Base-by-base conservation (phyloP, 2,888 invertebrate genomes). In the Smittia sp. region DNA sequence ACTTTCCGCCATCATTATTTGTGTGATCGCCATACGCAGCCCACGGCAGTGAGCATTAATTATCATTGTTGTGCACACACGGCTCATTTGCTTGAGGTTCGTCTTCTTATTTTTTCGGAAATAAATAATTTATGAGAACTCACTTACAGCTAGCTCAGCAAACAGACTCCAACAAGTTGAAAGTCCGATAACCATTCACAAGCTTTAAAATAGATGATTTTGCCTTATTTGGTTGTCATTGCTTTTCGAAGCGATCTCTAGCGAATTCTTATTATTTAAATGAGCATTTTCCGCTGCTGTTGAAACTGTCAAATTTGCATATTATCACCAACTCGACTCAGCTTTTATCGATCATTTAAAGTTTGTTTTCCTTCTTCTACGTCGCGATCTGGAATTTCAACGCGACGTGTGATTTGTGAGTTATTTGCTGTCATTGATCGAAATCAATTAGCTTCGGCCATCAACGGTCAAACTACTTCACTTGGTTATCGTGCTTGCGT, bases 41-140 rank as follows among this genome's bases (percentile, higher is more conserved):
- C 54, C 54, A 69, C 54, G 41, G 46, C 25, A 69, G n/a, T 69
- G 69, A 69, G 46, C 32, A 69, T 69, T 69, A 69, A 69, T 69
- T 69, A 69, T 54, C 18, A 41, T 54, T 69, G 69, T 69, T 58
- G 58, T 18, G 22, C 22, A 46, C 58, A 58, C 63, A 27, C 63
- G 27, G 20, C 20, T 58, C 58, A 63, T 63, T 63, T 63, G 63
- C 24, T n/a, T 63, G 4, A 63, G 22, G 27, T 63, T 15, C 25
- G 4, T 58, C 24, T 25, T 58, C 9, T 63, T 63, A 3, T 6
- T 27, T 15, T 63, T 15, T 27, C 9, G 6, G 27, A 6, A 27
- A 63, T 63, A 27, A 63, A 63, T 27, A 63, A 63, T 63, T 27
- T 63, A 63, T 63, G 27, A 63, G 27, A 63, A 25, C n/a, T 58